Evolutionary conservation across 1,140 invertebrate genomes (phyloP), one percentile per base, ranked within the genome.

Genomic region (Anastrepha obliqua): DNA sequence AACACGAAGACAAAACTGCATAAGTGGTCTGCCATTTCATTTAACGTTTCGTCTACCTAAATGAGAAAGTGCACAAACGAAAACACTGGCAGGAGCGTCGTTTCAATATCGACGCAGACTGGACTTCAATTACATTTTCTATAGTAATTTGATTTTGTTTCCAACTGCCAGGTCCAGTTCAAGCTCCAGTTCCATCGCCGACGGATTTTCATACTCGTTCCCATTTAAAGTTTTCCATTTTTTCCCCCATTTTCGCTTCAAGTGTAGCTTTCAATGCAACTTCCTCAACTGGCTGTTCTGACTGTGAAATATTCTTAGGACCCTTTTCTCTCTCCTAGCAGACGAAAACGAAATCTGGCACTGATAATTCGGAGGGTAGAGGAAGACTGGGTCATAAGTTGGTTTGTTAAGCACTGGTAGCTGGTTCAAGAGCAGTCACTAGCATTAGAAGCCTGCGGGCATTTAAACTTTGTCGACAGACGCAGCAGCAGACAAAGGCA

Each of bases 401-500:
- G 67, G 67, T n/a, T 55, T 81, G 9, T 55, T 81, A 81, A 81
- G 17, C 44, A 55, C 47, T 55, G 47, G 47, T 55, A 81, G 74
- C 74, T 55, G 74, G n/a, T 81, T 81, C 74, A 81, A 81, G 47
- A 58, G 44, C 44, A 81, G 74, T 81, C 47, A 55, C 15, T 81
- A n/a, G 47, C 74, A 81, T 81, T 81, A 81, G 74, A 81, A 81
- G 74, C 74, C 20, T 47, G 44, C 74, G 74, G 74, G 47, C 74
- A 81, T 81, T 81, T 81, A 81, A 81, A 81, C 74, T 81, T 81
- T 81, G 74, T 55, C 74, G 74, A 81, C 74, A 81, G n/a, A 55
- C 42, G 74, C 74, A 55, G 47, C 44, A 58, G 74, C 47, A 55
- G 44, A 81, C 47, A 29, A 55, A 20, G 17, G 47, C n/a, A 20